phyloP scores from a whole-genome alignment of 1,140 invertebrate genomes.

The Bombus terrestris region DNA sequence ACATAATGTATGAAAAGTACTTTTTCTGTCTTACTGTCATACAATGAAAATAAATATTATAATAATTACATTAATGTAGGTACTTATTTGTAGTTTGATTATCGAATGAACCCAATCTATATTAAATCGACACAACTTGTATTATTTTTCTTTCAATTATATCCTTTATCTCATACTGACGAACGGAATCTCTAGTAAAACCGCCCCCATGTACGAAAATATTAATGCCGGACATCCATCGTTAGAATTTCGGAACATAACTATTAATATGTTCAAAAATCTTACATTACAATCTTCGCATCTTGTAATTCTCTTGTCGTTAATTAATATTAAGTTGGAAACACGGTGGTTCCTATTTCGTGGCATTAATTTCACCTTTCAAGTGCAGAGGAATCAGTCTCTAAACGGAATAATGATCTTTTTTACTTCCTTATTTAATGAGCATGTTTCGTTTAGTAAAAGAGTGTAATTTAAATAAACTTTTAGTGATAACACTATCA shows the following conservation, averaged over 20 bases:
- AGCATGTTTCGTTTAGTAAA: neutral
- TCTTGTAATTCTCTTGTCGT: slow-evolving; percentile 78
- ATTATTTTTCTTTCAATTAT: slow-evolving; percentile 87
- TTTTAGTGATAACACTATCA: neutral
- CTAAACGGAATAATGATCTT: slow-evolving; percentile 66
- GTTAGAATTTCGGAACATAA: slow-evolving; percentile 83
- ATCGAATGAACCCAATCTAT: slow-evolving; percentile 91
- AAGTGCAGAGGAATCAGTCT: slow-evolving; percentile 82
- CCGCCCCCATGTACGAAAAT: slow-evolving; percentile 86
- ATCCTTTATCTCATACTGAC: slow-evolving; percentile 85
- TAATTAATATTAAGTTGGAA: slow-evolving; percentile 82
- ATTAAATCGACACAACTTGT: slow-evolving; percentile 90
- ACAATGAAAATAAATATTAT: neutral
- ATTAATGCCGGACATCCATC: slow-evolving; percentile 83
- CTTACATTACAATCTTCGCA: slow-evolving; percentile 88
- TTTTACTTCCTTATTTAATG: neutral
- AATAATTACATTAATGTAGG: too few relatives aligned
- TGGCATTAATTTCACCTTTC: slow-evolving; percentile 83
- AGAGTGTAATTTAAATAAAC: neutral
- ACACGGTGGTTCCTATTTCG: slow-evolving; percentile 82
- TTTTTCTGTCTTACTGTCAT: neutral
- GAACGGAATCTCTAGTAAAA: slow-evolving; percentile 86
- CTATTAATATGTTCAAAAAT: slow-evolving; percentile 91
- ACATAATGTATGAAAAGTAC: neutral
- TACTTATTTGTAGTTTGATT: slow-evolving; percentile 15